These are phyloP conservation scores for Cyclopterus lumpus DNA, from an alignment of 2,797 vertebrate genomes.

Conservation along the genomic window DNA sequence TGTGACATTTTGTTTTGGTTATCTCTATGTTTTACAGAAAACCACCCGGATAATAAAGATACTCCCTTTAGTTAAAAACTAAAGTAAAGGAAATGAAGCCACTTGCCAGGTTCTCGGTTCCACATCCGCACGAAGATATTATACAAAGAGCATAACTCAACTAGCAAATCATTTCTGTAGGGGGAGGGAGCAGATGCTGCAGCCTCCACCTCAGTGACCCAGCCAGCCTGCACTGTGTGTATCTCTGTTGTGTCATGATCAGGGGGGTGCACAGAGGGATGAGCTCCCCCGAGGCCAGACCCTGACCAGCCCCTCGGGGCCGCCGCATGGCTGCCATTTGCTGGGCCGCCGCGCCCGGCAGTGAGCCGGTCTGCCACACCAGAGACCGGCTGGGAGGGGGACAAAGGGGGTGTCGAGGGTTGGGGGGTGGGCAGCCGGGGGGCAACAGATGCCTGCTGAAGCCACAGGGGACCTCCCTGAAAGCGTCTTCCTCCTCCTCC, in stretches of 20 bases:
- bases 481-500: conserved; percentile 82
- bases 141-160: conserved; percentile 7
- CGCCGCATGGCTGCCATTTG: conserved; percentile 61
- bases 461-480: conserved; percentile 88
- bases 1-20: not conserved
- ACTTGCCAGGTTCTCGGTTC: not conserved
- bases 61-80: not conserved
- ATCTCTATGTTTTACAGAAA: not conserved
- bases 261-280: conserved; percentile 46
- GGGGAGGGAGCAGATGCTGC: conserved; percentile 71
- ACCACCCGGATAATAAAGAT: not conserved
- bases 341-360: conserved; percentile 49
- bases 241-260: conserved; percentile 49
- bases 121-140: not conserved
- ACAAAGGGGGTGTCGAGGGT: conserved; percentile 57
- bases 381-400: conserved; percentile 61
- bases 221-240: conserved; percentile 44
- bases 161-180: not conserved
- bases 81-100: too few relatives aligned
- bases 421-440: conserved; percentile 40
- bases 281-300: conserved; percentile 71
- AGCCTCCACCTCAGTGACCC: conserved; percentile 65
- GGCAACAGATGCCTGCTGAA: conserved; percentile 95
- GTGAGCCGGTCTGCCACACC: conserved; percentile 57
- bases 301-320: conserved; percentile 59